Percentiles rank a stretch among this genome's conserved stretches.
Conservation (phyloP, 2,797 vertebrate genomes). For the Labeo calbasu region DNA sequence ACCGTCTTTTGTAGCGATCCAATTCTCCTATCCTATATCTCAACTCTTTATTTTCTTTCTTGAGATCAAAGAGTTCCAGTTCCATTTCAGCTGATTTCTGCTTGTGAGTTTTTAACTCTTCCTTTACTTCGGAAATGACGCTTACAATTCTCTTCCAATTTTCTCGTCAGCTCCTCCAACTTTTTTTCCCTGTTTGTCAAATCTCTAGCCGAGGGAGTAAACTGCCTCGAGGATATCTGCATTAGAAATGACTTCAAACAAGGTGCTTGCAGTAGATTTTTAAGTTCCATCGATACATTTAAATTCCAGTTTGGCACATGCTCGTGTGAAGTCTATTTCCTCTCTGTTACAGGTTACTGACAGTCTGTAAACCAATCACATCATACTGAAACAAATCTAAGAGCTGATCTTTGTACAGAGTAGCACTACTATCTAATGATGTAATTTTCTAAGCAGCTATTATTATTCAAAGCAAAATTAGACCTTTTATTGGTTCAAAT, state of each 20-base stretch:
- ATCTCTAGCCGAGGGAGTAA: not conserved
- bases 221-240: not conserved
- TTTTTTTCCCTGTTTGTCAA: not conserved
- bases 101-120: not conserved
- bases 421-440: not conserved
- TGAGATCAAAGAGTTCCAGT: not conserved
- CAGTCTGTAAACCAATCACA: conserved; percentile 5
- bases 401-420: not conserved
- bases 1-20: not conserved
- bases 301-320: not conserved
- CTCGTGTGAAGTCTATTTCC: not conserved
- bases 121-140: not conserved
- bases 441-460: not conserved
- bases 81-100: not conserved
- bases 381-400: not conserved
- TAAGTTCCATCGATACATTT: not conserved
- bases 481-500: not conserved
- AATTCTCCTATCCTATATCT: not conserved
- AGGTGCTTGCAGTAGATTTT: not conserved
- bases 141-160: not conserved
- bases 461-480: not conserved
- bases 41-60: not conserved
- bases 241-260: not conserved
- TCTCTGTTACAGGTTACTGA: not conserved
- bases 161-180: not conserved